Evolutionary conservation across 2,113 vertebrate genomes (phyloP), one percentile per base, ranked within the genome.

Genomic region (Gorsachius goisagi): DNA sequence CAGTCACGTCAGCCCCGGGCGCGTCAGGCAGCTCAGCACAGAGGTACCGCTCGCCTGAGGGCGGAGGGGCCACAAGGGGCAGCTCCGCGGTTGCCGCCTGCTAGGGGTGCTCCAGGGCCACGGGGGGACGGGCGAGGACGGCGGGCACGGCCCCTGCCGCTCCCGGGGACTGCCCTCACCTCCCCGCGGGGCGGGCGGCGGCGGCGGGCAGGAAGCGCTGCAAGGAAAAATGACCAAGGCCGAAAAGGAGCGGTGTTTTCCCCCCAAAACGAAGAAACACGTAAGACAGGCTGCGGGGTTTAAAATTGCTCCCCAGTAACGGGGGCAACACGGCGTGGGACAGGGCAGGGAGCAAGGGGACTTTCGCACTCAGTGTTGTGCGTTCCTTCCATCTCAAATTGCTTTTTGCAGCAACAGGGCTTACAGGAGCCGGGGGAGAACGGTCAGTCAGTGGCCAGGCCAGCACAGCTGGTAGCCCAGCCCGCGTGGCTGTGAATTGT

Each of bases 341-440:
- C 41, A 44, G 41, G 41, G 41, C 41, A 44, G 41, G 41, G 41
- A 14, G 41, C 41, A 44, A 44, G 41, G 41, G 41, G 39, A 41
- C 16, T 20, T 23, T 8, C 4, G 20, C 33, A 32, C 13, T 0
- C 1, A 21, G 2, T 2, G 17, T 1, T 30, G 6, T 1, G 30
- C 5, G 3, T 11, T 27, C 44, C 24, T 19, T 12, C 52, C 14
- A 0, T 4, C n/a, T 19, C 32, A 2, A 11, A 20, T 9, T 20
- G 19, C n/a, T 15, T 44, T 27, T 27, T 32, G 33, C 41, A 41
- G 15, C 11, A n/a, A 7, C 7, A 35, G 3, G 6, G 13, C 21
- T 50, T 15, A 32, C 2, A 12, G 5, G 9, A 55, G 13, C 1
- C 0, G 12, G 4, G 5, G 47, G 7, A 2, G 39, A n/a, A 24